Conservation (phyloP, 2,888 invertebrate genomes). For the Osmoderma eremita region DNA sequence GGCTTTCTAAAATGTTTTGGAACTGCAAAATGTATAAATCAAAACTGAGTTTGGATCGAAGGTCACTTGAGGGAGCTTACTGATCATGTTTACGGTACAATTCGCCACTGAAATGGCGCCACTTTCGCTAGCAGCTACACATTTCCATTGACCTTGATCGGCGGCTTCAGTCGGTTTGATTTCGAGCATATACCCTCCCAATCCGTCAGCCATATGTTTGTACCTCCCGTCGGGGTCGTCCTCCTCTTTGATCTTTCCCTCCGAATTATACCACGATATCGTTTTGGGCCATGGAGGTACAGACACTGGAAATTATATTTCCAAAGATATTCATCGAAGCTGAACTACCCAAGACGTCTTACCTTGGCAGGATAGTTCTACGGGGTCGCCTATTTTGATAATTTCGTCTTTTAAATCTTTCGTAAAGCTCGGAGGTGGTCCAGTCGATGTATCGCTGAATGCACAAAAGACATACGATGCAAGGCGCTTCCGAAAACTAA, state of each 20-base stretch:
- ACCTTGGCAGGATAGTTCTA: slow-evolving; percentile 81
- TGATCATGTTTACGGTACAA: slow-evolving; percentile 80
- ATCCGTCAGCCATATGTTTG: slow-evolving; percentile 81
- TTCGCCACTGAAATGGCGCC: slow-evolving; percentile 81
- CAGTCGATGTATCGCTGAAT: slow-evolving; percentile 57
- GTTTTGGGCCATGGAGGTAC: slow-evolving; percentile 88
- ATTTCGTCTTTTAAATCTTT: slow-evolving; percentile 79
- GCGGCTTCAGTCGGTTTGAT: slow-evolving; percentile 79
- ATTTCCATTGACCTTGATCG: slow-evolving; percentile 92
- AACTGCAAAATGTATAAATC: slow-evolving; percentile 66
- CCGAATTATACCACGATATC: slow-evolving; percentile 88
- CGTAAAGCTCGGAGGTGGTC: slow-evolving; percentile 82
- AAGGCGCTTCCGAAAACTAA: too few relatives aligned
- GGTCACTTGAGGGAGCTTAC: slow-evolving; percentile 65
- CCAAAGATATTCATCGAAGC: slow-evolving; percentile 17
- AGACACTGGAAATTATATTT: slow-evolving; percentile 66
- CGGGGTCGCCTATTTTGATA: slow-evolving; percentile 80
- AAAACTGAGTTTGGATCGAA: neutral
- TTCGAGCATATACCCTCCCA: slow-evolving; percentile 83
- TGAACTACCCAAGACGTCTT: slow-evolving; percentile 49
- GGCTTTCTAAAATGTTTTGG: slow-evolving; percentile 92
- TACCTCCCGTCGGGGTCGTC: slow-evolving; percentile 69
- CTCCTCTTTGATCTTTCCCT: slow-evolving; percentile 73
- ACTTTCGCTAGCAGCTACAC: slow-evolving; percentile 81
- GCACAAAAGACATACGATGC: neutral